A percentile compares a stretch with the other conserved stretches of the same genome.
These are phyloP conservation scores for Cranoglanis bouderius DNA, from an alignment of 2,113 vertebrate species.

Conservation along the genomic window DNA sequence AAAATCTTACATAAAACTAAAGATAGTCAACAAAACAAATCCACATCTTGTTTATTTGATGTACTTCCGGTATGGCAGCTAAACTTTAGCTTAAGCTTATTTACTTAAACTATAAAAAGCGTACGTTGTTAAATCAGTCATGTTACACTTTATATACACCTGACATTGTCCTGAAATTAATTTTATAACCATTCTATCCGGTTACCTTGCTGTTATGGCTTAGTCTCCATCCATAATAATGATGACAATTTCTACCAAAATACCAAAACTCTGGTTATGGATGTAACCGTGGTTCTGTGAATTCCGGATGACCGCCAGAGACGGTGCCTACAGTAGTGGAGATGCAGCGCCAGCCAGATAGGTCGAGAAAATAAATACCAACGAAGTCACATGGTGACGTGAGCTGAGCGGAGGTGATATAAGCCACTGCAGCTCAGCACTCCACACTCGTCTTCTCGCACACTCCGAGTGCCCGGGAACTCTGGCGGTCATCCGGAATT, in stretches of 20 bases:
- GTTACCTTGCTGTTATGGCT: background rate
- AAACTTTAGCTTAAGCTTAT: background rate
- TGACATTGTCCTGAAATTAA: background rate
- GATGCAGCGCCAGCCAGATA: too few species aligned
- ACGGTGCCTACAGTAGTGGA: too few species aligned
- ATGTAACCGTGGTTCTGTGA: too few species aligned
- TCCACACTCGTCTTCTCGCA: too few species aligned
- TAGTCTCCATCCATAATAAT: background rate
- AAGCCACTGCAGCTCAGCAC: too few species aligned
- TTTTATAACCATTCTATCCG: conserved; percentile 58
- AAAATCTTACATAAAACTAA: background rate
- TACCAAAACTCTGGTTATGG: too few species aligned
- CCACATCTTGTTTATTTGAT: background rate
- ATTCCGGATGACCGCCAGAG: too few species aligned
- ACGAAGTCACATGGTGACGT: too few species aligned
- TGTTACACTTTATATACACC: fast-evolving
- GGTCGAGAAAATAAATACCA: too few species aligned
- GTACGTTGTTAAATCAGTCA: background rate
- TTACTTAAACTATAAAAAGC: background rate
- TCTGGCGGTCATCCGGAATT: too few species aligned
- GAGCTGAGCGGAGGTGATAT: too few species aligned
- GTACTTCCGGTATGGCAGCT: background rate
- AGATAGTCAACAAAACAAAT: background rate
- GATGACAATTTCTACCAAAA: background rate
- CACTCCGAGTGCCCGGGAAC: too few species aligned